Base-by-base conservation (phyloP, 1,140 invertebrate species). In the Meloidogyne exigua region DNA sequence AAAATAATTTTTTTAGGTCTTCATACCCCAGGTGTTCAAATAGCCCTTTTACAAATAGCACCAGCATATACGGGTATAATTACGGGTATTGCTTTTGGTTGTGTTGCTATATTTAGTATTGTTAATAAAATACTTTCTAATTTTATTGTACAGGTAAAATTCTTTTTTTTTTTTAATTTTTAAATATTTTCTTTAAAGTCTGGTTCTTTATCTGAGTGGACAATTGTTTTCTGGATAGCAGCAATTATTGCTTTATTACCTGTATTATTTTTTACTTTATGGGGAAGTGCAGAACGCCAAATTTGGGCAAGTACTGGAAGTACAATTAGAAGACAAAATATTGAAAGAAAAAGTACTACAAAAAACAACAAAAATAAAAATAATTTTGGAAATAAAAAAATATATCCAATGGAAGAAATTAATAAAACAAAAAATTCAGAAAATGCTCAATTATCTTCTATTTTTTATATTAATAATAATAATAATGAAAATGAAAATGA, bases 21-120 rank as follows among this genome's bases (percentile, higher is more conserved):
- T 18, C 85, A 86, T 65, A 87, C 85, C 1, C 86, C 86, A 13
- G 85, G 85, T 42, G 84, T 86, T 57, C 83, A 83, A 77, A 87
- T 84, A 26, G 86, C 85, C 15, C 72, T 86, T 10, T 65, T 86
- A n/a, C 84, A 86, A 76, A 70, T 86, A 3, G 85, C 85, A 11
- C 85, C 85, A 10, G 84, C 84, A 2, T 86, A 77, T 68, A 83
- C 86, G 7, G 85, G 86, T 28, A 76, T 87, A 32, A 75, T 86
- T 32, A 87, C 84, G 7, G 85, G 85, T 25, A 82, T 86, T 21
- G 81, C 86, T 4, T 86, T 86, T 70, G 71, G 82, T 18, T 81
- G 84, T 23, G 86, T 88, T n/a, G 83, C 84, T 9, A 69, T 84
- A 10, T 82, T 79, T 67, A 76, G 83, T 63, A 75, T 78, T 21